These are phyloP conservation scores for Calliscelio sp. DNA, from an alignment of 2,888 invertebrate species.

Conservation along the genomic window DNA sequence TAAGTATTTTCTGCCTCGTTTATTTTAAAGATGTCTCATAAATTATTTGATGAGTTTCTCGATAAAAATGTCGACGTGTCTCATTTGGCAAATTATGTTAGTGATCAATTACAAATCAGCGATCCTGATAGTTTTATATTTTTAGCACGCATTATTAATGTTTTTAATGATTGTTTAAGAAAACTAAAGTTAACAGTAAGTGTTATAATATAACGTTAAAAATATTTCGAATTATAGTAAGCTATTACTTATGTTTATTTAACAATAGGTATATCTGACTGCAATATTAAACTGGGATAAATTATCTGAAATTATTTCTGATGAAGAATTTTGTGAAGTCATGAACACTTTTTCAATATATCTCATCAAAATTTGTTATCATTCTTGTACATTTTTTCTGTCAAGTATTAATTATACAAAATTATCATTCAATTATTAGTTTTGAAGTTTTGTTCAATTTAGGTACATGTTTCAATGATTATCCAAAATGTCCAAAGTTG, in stretches of 20 bases:
- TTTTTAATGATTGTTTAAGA: constrained; percentile 42
- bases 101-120: constrained; percentile 7
- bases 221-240: too few relatives aligned
- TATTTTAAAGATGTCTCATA: too few relatives aligned
- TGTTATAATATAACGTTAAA: background rate
- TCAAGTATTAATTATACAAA: too few relatives aligned
- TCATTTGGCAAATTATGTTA: constrained; percentile 28
- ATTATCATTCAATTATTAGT: background rate
- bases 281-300: constrained; percentile 25
- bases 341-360: constrained; percentile 4
- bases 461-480: constrained; percentile 24
- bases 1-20: too few relatives aligned
- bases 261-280: background rate
- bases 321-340: background rate
- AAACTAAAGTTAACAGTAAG: constrained; percentile 54
- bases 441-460: background rate
- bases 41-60: too few relatives aligned
- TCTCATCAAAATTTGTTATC: background rate
- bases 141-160: constrained; percentile 36
- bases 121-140: constrained; percentile 32
- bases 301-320: constrained; percentile 7
- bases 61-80: too few relatives aligned
- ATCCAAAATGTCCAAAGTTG: too few relatives aligned
- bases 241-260: too few relatives aligned
- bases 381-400: background rate